Percentiles rank a stretch among this genome's conserved stretches.
These are phyloP conservation scores for Drosophila burlai DNA, from an alignment of 1,140 invertebrate genomes.

Conservation along the genomic window DNA sequence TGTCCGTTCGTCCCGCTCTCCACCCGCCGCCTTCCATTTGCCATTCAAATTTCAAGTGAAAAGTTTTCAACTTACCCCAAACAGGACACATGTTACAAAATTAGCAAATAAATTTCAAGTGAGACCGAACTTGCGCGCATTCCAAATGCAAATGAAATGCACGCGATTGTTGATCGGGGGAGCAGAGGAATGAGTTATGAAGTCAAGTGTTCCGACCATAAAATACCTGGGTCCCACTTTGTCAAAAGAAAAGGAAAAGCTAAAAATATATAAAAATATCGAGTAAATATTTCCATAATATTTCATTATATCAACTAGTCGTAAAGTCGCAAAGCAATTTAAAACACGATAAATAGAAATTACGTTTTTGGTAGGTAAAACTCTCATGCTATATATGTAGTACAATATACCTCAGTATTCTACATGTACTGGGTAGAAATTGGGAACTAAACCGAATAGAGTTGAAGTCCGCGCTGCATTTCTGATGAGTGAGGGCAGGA, in stretches of 20 bases:
- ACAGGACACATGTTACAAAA: conserved; percentile 81
- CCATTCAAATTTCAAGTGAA: conserved; percentile 67
- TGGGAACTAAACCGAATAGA: conserved; percentile 17
- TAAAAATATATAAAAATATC: too few relatives aligned
- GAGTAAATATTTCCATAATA: too few relatives aligned
- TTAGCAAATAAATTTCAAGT: conserved; percentile 79
- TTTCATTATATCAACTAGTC: too few relatives aligned
- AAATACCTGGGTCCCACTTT: neutral
- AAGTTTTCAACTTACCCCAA: conserved; percentile 70
- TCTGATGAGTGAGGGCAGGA: conserved; percentile 64
- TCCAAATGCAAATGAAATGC: conserved; percentile 80
- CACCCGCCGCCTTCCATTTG: conserved; percentile 24
- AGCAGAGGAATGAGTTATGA: neutral
- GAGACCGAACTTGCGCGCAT: conserved; percentile 61
- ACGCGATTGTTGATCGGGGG: conserved; percentile 72
- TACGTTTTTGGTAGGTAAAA: neutral
- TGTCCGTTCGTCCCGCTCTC: neutral
- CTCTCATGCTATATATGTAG: neutral
- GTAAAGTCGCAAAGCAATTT: neutral
- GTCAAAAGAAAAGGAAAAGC: too few relatives aligned
- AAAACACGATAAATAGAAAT: neutral
- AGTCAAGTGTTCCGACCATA: neutral
- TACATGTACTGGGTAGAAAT: neutral
- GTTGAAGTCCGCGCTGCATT: conserved; percentile 56
- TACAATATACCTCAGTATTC: neutral